Percentiles rank a stretch among this genome's conserved stretches.
These are phyloP conservation scores for Kryptolebias marmoratus DNA, from an alignment of 2,113 vertebrate genomes.

Conservation along the genomic window DNA sequence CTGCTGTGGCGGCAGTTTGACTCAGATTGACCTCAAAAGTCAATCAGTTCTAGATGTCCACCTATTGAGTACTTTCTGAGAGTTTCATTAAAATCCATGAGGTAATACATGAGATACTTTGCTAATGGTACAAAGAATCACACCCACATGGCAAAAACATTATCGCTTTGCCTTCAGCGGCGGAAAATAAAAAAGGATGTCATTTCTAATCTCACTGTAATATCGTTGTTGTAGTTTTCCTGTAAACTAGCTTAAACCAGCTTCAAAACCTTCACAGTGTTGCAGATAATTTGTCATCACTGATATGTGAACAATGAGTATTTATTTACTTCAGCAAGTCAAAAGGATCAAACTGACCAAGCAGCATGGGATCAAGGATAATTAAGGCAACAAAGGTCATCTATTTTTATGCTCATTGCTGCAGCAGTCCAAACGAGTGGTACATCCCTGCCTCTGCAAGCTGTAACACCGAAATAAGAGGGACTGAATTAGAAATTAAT, in stretches of 20 bases:
- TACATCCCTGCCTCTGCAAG: conserved; percentile 45
- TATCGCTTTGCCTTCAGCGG: no score
- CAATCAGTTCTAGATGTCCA: no score
- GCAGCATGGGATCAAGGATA: conserved; percentile 58
- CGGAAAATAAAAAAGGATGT: conserved; percentile 4
- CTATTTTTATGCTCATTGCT: conserved; percentile 47
- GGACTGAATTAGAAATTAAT: conserved; percentile 76
- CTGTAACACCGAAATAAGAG: conserved; percentile 52
- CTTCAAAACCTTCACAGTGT: conserved; percentile 2
- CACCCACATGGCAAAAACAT: no score
- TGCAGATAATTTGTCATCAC: neutral
- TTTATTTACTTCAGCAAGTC: conserved; percentile 27
- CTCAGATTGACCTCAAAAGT: no score
- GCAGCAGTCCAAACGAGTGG: conserved; percentile 33
- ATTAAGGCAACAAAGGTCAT: conserved; percentile 66
- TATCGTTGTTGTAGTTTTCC: neutral
- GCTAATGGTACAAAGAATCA: no score
- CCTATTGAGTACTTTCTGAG: no score
- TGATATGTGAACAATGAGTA: conserved; percentile 15
- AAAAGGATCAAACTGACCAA: conserved; percentile 26
- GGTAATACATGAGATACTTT: no score
- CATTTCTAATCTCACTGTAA: conserved; percentile 3
- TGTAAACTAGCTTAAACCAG: conserved; percentile 11
- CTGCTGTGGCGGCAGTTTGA: no score
- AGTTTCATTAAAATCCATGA: no score